Evolutionary conservation across 1,140 invertebrate genomes (phyloP), one percentile per base, ranked within the genome.

Genomic region (Bursaphelenchus mucronatus): DNA sequence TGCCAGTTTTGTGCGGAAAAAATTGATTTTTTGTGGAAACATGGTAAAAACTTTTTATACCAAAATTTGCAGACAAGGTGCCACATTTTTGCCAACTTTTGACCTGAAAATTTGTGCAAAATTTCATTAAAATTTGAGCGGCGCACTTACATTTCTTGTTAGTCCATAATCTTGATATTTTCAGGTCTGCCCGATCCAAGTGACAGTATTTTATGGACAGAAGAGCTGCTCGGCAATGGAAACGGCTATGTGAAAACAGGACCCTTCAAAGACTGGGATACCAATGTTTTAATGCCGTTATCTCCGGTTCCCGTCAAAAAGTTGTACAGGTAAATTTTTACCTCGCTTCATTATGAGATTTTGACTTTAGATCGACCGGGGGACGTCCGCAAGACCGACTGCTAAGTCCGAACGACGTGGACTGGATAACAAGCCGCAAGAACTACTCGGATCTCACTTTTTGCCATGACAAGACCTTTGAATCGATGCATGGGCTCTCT

Each of bases 221-320:
- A 81, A 30, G 74, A 81, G 47, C 54, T 80, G 10, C 54, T 83
- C 40, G 83, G 83, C 3, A 81, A 81, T 58, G 78, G 76, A 8
- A 71, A 82, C 68, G 83, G 83, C 13, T 76, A 75, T 51, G 82
- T 84, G 1, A 76, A 70, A 19, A 70, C 69, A 21, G 83, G 83
- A 15, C 79, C 76, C 7, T 79, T 81, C 55, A 56, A 58, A 11
- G 71, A 80, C 49, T 80, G 78, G 78, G 66, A 79, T 50, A 79
- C 79, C 4, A 79, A 79, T 67, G 76, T 81, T 46, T 55, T 70
- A 15, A 75, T 74, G 71, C 77, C 77, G 13, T 59, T 79, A 21
- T 81, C 79, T 61, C 76, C 81, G 15, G 76, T 79, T 46, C 79
- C 79, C 8, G 72, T 79, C 8, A 80, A 80, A 57, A 71, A 74